Base-by-base conservation (phyloP, 2,888 invertebrate genomes). In the Hydropsyche betteni region DNA sequence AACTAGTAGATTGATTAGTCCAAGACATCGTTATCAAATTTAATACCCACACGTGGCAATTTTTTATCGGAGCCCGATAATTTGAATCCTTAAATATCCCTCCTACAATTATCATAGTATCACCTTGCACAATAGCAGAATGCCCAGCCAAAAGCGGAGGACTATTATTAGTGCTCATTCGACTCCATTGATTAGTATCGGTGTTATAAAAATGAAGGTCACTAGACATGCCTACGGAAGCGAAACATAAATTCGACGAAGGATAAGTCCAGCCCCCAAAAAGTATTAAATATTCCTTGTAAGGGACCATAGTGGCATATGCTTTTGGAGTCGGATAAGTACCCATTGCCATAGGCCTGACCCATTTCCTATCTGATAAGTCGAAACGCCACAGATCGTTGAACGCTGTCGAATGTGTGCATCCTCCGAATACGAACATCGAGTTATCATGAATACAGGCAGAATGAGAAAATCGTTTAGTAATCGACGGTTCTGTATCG, bases 191-290 rank as follows among this genome's bases (percentile, higher is more conserved):
- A 84, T 96, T 96, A 34, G 90, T 90, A 78, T 86, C 87, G 36
- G 96, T 91, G 84, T 93, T 93, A 83, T 96, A 98, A 76, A 94
- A 89, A 83, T 98, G 97, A 74, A 98, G 88, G 85, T 98, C 97
- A 84, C 95, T 95, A 83, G 96, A 98, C 83, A 97, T 90, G 80
- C 94, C 92, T 87, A 94, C 94, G 80, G 91, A 93, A 84, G 94
- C 94, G 83, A 94, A 93, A 69, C 93, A 89, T 70, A 96, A 95
- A 84, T 94, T 91, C 75, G 94, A 87, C 79, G 96, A 93, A 34
- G 97, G 96, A 85, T 96, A 95, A 10, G 97, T 94, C 96, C 97
- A 98, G 5, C 98, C 98, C 61, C 98, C 98, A 87, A 97, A 98
- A 73, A 99, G 86, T 78, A 96, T 89, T 80, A 98, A 88, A 80